These are phyloP conservation scores for Samia ricini DNA, from an alignment of 1,140 invertebrate species.

Conservation along the genomic window DNA sequence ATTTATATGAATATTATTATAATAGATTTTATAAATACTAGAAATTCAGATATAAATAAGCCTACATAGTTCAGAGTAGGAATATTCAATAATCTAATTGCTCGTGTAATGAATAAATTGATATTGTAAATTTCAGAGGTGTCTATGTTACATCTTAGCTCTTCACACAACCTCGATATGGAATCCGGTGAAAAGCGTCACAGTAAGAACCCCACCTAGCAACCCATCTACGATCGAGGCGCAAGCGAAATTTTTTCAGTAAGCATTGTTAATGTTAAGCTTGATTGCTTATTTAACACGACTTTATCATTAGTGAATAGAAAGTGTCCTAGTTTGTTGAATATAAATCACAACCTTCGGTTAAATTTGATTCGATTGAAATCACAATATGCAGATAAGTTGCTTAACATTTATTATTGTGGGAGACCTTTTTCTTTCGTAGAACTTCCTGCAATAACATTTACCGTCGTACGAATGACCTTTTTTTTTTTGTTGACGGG, in stretches of 20 bases:
- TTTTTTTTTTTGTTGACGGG: no score
- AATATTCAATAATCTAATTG: no score
- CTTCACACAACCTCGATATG: conserved; percentile 39
- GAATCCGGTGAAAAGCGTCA: conserved; percentile 35
- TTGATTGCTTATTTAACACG: conserved; percentile 2
- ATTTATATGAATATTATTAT: no score
- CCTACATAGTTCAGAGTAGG: no score
- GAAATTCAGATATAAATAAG: no score
- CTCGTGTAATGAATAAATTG: neutral
- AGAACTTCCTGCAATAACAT: neutral
- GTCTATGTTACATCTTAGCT: conserved; percentile 48
- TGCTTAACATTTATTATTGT: neutral
- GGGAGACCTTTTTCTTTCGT: neutral
- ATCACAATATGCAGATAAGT: conserved; percentile 16
- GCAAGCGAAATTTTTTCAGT: conserved; percentile 77
- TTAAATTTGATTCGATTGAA: conserved; percentile 23
- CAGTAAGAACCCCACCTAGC: conserved; percentile 39
- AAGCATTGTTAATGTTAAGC: conserved; percentile 33
- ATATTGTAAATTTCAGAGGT: conserved; percentile 43
- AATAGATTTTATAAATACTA: no score
- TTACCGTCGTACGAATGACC: neutral
- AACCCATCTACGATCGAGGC: conserved; percentile 56
- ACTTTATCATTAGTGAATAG: conserved; percentile 1
- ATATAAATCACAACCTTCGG: conserved; percentile 24
- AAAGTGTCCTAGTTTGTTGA: conserved; percentile 14